Evolutionary conservation across 2,797 vertebrate genomes (phyloP).

Genomic region (Propithecus deckenii): DNA sequence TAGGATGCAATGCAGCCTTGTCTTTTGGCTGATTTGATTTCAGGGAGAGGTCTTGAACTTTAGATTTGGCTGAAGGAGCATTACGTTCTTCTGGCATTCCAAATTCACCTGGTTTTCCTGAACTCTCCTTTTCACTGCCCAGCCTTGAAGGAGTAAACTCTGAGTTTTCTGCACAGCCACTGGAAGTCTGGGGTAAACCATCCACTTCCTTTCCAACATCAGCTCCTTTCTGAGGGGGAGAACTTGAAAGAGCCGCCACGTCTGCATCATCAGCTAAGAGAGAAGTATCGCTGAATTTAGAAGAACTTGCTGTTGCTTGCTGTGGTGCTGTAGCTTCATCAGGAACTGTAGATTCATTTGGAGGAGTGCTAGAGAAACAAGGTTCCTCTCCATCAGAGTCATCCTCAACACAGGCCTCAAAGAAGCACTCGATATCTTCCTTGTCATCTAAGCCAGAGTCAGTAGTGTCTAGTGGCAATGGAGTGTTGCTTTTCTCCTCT

Average conservation of each 20-base stretch:
- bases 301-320: conserved; percentile 63
- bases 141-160: conserved; percentile 63
- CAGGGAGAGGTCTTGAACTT: conserved; percentile 60
- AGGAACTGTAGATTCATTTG: conserved; percentile 74
- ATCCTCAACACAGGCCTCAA: conserved; percentile 93
- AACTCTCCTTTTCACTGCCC: conserved; percentile 56
- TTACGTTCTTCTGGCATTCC: conserved; percentile 62
- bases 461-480: conserved; percentile 82
- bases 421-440: conserved; percentile 93
- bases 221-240: conserved; percentile 74
- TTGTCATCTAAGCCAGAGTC: conserved; percentile 83
- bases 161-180: conserved; percentile 83
- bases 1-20: conserved; percentile 71
- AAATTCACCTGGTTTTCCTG: conserved; percentile 50
- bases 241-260: conserved; percentile 48
- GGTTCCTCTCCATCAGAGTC: conserved; percentile 88
- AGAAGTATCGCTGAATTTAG: conserved; percentile 68
- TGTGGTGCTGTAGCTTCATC: neutral
- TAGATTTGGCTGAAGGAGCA: conserved; percentile 67
- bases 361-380: conserved; percentile 84
- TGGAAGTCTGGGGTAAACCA: conserved; percentile 82
- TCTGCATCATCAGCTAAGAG: conserved; percentile 62
- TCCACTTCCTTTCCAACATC: conserved; percentile 82
- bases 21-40: conserved; percentile 76
- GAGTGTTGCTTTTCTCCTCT: conserved; percentile 90